Conservation (phyloP, 1,140 invertebrate genomes). For the Eurytemora carolleeae region DNA sequence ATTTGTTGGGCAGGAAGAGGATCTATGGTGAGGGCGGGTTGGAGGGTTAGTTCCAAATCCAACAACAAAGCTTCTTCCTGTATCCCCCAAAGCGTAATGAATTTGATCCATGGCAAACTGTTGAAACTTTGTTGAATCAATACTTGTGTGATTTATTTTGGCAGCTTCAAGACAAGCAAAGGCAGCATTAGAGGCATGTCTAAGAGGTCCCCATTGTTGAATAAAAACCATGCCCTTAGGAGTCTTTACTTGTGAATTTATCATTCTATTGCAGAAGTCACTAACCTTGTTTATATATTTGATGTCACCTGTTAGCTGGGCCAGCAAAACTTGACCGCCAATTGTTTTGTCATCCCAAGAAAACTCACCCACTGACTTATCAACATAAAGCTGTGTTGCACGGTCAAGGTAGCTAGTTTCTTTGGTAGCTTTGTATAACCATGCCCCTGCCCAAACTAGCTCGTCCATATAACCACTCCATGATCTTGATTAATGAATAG, state of each 20-base stretch:
- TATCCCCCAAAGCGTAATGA: constrained; percentile 38
- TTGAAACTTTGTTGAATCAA: constrained; percentile 25
- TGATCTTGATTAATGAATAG: no score
- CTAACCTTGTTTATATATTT: constrained; percentile 17
- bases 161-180: constrained; percentile 31
- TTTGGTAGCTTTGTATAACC: constrained; percentile 24
- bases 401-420: constrained; percentile 32
- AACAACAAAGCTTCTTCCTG: constrained; percentile 39
- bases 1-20: constrained; percentile 24
- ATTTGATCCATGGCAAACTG: constrained; percentile 39
- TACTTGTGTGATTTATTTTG: constrained; percentile 26
- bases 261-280: constrained; percentile 31
- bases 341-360: constrained; percentile 39
- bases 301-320: constrained; percentile 27
- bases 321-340: constrained; percentile 33
- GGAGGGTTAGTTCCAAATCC: constrained; percentile 40
- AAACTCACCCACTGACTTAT: constrained; percentile 31
- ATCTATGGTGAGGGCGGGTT: constrained; percentile 11
- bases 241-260: constrained; percentile 29
- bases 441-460: constrained; percentile 18
- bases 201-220: constrained; percentile 34
- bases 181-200: constrained; percentile 36
- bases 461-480: constrained; percentile 20
- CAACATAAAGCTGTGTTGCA: constrained; percentile 31
- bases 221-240: constrained; percentile 36